These are phyloP conservation scores for Tortricodes alternella DNA, from an alignment of 2,888 invertebrate genomes.

Conservation along the genomic window DNA sequence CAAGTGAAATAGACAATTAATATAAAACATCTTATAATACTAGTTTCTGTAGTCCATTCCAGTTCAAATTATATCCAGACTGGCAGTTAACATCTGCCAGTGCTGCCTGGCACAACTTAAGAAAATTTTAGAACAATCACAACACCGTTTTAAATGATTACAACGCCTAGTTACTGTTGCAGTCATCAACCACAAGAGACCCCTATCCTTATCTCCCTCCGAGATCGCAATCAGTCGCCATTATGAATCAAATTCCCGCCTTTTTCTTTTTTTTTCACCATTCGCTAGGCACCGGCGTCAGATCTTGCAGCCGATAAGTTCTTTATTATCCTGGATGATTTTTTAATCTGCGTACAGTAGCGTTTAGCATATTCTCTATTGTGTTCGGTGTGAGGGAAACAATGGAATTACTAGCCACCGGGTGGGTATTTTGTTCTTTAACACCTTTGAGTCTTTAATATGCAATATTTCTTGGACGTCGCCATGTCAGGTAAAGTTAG, in stretches of 20 bases:
- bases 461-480: constrained; percentile 2
- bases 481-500: neutral
- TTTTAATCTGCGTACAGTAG: constrained; percentile 72
- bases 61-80: too few species aligned
- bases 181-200: constrained; percentile 68
- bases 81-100: too few species aligned
- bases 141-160: constrained; percentile 1
- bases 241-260: constrained; percentile 79
- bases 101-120: too few species aligned
- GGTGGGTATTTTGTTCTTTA: neutral
- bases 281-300: constrained; percentile 71
- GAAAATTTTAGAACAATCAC: neutral
- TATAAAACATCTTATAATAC: too few species aligned
- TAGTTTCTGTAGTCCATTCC: too few species aligned
- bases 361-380: constrained; percentile 65
- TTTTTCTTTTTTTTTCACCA: constrained; percentile 68
- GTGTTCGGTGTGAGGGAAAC: constrained; percentile 44
- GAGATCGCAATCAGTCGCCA: constrained; percentile 77
- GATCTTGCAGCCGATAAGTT: constrained; percentile 78
- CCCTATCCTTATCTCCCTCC: constrained; percentile 70
- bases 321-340: constrained; percentile 80
- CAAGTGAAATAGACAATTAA: too few species aligned
- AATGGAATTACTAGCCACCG: constrained; percentile 28
- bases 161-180: constrained; percentile 35
- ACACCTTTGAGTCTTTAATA: neutral